phyloP scores from a whole-genome alignment of 2,113 vertebrate species.

The Clarias batrachus region DNA sequence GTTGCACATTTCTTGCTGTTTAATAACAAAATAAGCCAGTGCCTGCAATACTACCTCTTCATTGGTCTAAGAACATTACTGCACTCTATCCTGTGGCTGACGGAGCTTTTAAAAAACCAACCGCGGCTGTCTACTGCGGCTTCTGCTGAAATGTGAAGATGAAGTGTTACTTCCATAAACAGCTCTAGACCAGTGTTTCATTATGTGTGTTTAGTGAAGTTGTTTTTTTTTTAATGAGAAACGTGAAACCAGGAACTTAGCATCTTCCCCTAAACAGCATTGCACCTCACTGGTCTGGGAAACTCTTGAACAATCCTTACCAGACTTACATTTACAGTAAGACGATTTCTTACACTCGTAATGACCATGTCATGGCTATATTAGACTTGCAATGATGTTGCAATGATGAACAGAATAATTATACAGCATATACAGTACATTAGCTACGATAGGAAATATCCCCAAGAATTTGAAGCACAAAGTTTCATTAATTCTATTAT shows the following conservation, averaged over 20 bases:
- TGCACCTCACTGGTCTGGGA: background rate
- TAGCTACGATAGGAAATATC: no score
- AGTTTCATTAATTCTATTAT: no score
- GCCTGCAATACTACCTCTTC: no score
- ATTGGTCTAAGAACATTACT: no score
- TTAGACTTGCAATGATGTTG: no score
- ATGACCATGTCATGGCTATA: no score
- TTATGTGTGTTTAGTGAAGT: background rate
- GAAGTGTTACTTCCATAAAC: background rate
- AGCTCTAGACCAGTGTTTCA: background rate
- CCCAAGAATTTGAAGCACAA: no score
- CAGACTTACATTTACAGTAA: background rate
- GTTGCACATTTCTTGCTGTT: no score
- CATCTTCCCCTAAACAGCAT: background rate
- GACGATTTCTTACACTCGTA: no score
- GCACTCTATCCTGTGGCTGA: background rate
- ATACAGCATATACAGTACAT: no score
- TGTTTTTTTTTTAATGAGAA: background rate
- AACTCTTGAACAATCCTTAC: background rate
- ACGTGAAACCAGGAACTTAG: background rate
- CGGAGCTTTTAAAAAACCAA: background rate
- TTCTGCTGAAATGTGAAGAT: background rate
- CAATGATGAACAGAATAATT: no score
- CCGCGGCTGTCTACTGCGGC: background rate
- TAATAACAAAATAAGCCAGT: no score